A percentile compares a stretch with the other conserved stretches of the same genome.
These are phyloP conservation scores for Petrophora chlorosata DNA, from an alignment of 2,888 invertebrate species.

Conservation along the genomic window DNA sequence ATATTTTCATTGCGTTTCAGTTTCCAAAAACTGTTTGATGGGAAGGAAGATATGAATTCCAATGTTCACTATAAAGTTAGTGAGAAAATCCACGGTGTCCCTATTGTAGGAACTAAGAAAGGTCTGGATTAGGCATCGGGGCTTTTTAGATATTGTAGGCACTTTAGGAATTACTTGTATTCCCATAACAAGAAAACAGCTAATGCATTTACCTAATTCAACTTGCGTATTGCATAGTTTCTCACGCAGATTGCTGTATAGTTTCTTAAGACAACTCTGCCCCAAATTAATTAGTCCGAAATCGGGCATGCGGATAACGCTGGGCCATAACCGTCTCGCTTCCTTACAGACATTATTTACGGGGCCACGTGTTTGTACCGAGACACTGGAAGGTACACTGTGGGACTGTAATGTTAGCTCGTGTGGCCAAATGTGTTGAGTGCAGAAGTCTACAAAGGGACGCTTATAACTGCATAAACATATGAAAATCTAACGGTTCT, in stretches of 20 bases:
- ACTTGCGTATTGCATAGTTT: constrained; percentile 2
- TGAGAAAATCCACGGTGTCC: too few species aligned
- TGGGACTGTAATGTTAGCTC: background rate
- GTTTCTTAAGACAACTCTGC: constrained; percentile 26
- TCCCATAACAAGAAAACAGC: constrained; percentile 1
- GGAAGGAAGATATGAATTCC: too few species aligned
- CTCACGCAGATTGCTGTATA: constrained; percentile 11
- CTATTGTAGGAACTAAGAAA: too few species aligned
- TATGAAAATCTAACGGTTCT: background rate
- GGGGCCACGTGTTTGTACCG: constrained; percentile 17
- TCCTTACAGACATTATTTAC: constrained; percentile 36
- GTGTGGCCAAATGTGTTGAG: background rate
- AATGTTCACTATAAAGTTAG: too few species aligned
- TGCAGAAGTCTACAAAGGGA: too few species aligned
- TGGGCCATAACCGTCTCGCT: constrained; percentile 32
- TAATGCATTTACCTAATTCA: constrained; percentile 16
- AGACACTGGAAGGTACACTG: constrained; percentile 1
- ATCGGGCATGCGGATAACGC: constrained; percentile 36
- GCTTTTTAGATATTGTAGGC: background rate
- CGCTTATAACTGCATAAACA: background rate
- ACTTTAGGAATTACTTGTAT: constrained; percentile 5
- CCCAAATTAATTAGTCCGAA: constrained; percentile 35
- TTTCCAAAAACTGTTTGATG: too few species aligned
- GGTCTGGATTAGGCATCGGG: background rate
- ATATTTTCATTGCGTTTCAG: too few species aligned